phyloP scores from a whole-genome alignment of 2,797 vertebrate genomes.

The Pantherophis alleghaniensis region DNA sequence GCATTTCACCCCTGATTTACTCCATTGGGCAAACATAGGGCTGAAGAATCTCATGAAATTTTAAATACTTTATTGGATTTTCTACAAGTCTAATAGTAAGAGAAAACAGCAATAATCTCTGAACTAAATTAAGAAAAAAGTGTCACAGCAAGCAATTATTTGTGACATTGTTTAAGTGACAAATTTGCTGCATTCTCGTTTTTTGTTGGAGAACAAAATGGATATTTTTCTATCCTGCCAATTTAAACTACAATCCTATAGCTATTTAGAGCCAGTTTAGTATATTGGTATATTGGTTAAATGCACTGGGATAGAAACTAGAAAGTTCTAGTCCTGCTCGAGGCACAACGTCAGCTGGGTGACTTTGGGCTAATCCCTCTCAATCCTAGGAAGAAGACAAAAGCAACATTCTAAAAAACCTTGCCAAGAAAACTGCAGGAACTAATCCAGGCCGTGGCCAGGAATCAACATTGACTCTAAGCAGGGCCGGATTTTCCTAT shows the following conservation, averaged over 20 bases:
- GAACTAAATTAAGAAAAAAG: not conserved
- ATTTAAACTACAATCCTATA: not conserved
- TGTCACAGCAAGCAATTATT: not conserved
- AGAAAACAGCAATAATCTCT: not conserved
- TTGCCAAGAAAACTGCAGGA: no score
- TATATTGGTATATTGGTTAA: not conserved
- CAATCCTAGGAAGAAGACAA: no score
- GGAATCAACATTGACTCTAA: no score
- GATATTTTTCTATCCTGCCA: not conserved
- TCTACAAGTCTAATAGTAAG: not conserved
- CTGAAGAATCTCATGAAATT: not conserved
- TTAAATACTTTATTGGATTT: not conserved
- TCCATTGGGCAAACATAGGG: not conserved
- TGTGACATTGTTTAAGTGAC: not conserved
- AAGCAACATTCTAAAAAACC: no score
- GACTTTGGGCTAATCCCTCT: not conserved
- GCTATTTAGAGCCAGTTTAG: not conserved
- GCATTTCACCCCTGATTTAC: not conserved
- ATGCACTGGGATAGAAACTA: not conserved
- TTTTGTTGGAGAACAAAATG: not conserved
- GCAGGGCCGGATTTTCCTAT: no score
- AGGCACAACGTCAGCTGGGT: not conserved
- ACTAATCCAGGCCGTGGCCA: no score
- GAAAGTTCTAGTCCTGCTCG: not conserved
- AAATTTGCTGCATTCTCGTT: not conserved